A percentile compares a stretch with the other conserved stretches of the same genome.
Conservation (phyloP, 2,888 invertebrate genomes). For the Onchidella celtica region DNA sequence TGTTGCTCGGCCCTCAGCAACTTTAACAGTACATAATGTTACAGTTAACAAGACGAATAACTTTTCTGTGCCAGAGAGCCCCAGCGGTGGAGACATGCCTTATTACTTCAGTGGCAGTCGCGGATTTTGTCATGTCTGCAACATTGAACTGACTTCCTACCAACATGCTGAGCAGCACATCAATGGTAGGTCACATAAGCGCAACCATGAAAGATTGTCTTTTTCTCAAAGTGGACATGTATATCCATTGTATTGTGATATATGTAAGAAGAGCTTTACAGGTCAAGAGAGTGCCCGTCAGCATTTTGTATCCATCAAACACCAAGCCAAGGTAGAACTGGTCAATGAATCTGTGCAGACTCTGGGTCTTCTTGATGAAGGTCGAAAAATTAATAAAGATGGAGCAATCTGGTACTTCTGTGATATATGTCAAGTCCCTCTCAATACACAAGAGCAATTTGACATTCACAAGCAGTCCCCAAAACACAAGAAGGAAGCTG, state of each 20-base stretch:
- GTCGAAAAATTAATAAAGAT: constrained; percentile 33
- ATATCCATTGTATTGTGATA: constrained; percentile 59
- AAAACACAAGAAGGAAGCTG: constrained; percentile 56
- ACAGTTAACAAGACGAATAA: not conserved
- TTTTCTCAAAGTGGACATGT: constrained; percentile 22
- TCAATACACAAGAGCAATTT: constrained; percentile 63
- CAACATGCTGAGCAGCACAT: constrained; percentile 56
- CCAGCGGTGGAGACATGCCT: not conserved
- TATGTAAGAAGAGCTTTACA: constrained; percentile 63
- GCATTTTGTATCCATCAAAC: constrained; percentile 66
- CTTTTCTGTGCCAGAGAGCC: not conserved
- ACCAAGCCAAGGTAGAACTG: constrained; percentile 55
- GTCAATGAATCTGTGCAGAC: not conserved
- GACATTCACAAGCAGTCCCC: constrained; percentile 59
- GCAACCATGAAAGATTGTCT: constrained; percentile 34
- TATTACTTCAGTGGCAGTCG: constrained; percentile 53
- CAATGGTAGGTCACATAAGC: constrained; percentile 59
- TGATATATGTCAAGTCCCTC: constrained; percentile 60
- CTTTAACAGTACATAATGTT: not conserved
- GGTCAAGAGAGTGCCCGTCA: constrained; percentile 66
- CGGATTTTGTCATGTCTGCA: constrained; percentile 56
- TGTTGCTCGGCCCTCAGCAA: too few species aligned
- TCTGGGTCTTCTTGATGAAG: constrained; percentile 25
- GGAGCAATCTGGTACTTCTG: constrained; percentile 59
- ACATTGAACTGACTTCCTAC: constrained; percentile 54